Evolutionary conservation across 1,140 invertebrate species (phyloP).

Genomic region (Phymastichus coffea): DNA sequence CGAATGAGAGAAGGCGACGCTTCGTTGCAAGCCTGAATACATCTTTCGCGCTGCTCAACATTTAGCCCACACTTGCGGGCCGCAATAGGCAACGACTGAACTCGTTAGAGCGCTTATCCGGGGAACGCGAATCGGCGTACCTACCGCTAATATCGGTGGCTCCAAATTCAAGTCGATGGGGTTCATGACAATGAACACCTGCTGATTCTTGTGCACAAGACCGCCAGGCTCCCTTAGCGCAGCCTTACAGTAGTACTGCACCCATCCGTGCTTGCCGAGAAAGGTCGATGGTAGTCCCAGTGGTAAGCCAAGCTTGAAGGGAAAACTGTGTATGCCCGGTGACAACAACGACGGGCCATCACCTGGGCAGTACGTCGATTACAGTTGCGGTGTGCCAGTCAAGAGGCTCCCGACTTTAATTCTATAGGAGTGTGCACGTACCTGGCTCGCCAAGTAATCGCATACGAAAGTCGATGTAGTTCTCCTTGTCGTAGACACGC

Average conservation of each 20-base stretch:
- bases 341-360: conserved; percentile 82
- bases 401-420: not conserved
- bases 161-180: conserved; percentile 92
- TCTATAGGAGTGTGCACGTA: conserved; percentile 49
- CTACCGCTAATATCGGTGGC: conserved; percentile 82
- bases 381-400: not conserved
- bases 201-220: conserved; percentile 91
- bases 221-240: conserved; percentile 86
- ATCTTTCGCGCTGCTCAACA: not conserved
- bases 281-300: conserved; percentile 90
- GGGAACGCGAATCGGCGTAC: no score
- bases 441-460: conserved; percentile 86
- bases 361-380: conserved; percentile 57
- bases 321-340: conserved; percentile 93
- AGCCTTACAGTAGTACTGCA: conserved; percentile 93
- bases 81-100: no score
- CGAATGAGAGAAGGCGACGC: not conserved
- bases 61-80: not conserved
- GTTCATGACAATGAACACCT: conserved; percentile 96
- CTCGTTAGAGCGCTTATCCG: no score
- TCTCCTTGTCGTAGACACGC: conserved; percentile 85
- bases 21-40: not conserved
- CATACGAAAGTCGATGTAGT: conserved; percentile 95
- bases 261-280: conserved; percentile 91
- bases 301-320: conserved; percentile 89